A percentile compares a stretch with the other conserved stretches of the same genome.
Conservation (phyloP, 1,140 invertebrate genomes). For the Rhynchophorus ferrugineus region DNA sequence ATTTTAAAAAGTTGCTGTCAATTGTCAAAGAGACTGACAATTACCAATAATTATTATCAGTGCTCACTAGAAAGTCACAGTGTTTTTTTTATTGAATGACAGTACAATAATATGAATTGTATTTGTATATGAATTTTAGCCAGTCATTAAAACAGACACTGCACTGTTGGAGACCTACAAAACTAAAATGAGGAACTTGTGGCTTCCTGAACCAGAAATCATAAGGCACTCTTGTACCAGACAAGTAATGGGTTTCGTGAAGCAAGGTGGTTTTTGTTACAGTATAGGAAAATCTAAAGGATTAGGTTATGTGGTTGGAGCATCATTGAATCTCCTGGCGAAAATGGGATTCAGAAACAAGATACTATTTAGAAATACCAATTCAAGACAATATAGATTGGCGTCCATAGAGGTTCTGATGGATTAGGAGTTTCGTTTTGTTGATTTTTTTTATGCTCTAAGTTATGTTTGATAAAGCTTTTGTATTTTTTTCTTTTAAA, state of each 20-base stretch:
- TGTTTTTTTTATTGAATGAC: no score
- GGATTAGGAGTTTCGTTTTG: no score
- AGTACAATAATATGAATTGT: no score
- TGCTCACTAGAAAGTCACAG: no score
- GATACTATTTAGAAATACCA: slow-evolving; percentile 35
- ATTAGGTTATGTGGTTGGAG: slow-evolving; percentile 58
- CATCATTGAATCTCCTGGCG: slow-evolving; percentile 41
- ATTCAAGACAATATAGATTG: slow-evolving; percentile 31
- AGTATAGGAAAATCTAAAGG: slow-evolving; percentile 55
- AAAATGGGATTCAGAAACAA: slow-evolving; percentile 18
- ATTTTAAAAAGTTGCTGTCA: no score
- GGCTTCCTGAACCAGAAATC: slow-evolving; percentile 52
- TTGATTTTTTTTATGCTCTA: no score
- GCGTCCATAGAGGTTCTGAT: slow-evolving; percentile 29
- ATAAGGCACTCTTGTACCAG: slow-evolving; percentile 57
- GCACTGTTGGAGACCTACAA: slow-evolving; percentile 47
- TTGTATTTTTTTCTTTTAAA: no score
- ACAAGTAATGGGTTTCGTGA: slow-evolving; percentile 66
- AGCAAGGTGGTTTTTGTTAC: slow-evolving; percentile 61
- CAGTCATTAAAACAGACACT: slow-evolving; percentile 36
- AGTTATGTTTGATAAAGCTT: no score
- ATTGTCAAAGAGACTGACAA: no score
- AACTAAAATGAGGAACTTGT: slow-evolving; percentile 57
- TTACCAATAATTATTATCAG: no score
- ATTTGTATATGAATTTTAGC: slow-evolving; percentile 23